Evolutionary conservation across 2,113 vertebrate species (phyloP), one percentile per base, ranked within the genome.

Genomic region (Herpetotheres cachinnans): DNA sequence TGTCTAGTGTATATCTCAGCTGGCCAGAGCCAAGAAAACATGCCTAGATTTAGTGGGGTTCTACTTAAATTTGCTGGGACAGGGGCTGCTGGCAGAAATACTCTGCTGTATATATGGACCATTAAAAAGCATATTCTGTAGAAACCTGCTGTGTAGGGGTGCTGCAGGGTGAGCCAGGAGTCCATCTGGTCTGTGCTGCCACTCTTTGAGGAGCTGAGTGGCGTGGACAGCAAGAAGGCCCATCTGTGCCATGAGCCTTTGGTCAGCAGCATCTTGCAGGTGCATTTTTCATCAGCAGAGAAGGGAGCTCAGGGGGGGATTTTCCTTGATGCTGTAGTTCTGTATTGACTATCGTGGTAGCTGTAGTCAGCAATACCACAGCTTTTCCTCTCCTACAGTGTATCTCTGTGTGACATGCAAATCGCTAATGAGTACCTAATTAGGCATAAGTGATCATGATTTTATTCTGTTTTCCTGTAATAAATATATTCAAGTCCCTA

Each of bases 401-500:
- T 38, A 61, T 88, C 42, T 62, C 36, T 73, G 26, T 58, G 27
- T 94, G 82, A 74, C 32, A 26, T 70, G 36, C 46, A 91, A 32
- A 62, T 91, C 59, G 55, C 40, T 89, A 78, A 77, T 58, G 40
- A 86, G 62, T 72, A 62, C 63, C 47, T 81, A 89, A 86, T 91
- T 89, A 89, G 72, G 29, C 72, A 46, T 86, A 91, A 91, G 50
- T 78, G 42, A 76, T 78, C 59, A 63, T 63, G 25, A 70, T 91
- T 94, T 91, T 82, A 47, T 84, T 95, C 66, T 89, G 26, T 59
- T 93, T 95, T 72, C 55, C 32, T 89, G 21, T 69, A 73, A 90
- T 63, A 87, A 82, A 82, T 77, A n/a, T 42, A 62, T 69, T 61
- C 62, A 80, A 76, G 44, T 90, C 36, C 16, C 38, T 91, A 1